phyloP scores from a whole-genome alignment of 2,113 vertebrate species.

The Acrocephalus kingi region DNA sequence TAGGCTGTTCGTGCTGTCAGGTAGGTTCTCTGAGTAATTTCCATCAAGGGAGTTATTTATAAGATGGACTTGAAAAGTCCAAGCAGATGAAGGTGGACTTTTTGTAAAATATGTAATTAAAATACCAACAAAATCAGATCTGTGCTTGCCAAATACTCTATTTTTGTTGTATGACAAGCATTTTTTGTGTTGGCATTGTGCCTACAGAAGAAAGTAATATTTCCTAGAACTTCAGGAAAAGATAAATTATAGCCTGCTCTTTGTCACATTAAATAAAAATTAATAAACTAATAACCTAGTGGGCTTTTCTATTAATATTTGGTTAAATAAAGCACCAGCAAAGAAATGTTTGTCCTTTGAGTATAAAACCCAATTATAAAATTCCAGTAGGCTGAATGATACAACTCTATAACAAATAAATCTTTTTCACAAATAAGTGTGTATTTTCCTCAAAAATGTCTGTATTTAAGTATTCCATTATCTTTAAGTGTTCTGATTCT shows the following conservation, averaged over 20 bases:
- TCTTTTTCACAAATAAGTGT: not conserved
- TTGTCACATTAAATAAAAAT: not conserved
- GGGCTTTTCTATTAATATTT: not conserved
- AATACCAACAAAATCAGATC: not conserved
- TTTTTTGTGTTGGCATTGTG: constrained; percentile 1
- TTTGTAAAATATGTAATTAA: not conserved
- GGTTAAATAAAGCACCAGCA: not conserved
- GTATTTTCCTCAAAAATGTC: not conserved
- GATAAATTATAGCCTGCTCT: not conserved
- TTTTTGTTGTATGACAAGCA: not conserved
- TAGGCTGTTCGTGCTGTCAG: not conserved
- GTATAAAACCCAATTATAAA: not conserved
- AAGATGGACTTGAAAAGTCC: not conserved
- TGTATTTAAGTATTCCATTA: not conserved
- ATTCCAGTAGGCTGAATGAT: not conserved
- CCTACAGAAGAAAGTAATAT: not conserved
- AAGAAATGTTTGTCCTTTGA: not conserved
- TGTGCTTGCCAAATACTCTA: not conserved
- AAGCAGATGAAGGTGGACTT: not conserved
- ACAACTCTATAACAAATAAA: not conserved
- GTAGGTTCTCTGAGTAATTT: not conserved
- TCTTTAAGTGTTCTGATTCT: not conserved
- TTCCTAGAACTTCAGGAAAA: not conserved
- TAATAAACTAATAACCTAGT: not conserved
- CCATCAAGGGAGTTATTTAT: not conserved